Evolutionary conservation across 2,113 vertebrate genomes (phyloP).

Genomic region (Pelvicachromis taeniatus): DNA sequence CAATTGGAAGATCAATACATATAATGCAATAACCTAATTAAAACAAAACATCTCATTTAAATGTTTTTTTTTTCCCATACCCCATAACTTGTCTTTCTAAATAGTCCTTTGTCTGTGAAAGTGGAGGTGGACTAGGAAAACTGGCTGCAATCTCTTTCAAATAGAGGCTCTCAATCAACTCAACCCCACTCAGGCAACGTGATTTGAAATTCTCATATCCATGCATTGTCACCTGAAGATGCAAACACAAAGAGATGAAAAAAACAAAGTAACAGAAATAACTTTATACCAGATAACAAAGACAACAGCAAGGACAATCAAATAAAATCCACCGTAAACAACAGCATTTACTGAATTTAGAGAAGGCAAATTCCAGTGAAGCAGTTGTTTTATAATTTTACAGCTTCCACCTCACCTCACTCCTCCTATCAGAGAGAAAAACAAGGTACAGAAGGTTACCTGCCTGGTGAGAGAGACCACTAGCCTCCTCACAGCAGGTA

Average conservation of each 20-base stretch:
- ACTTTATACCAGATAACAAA: background rate
- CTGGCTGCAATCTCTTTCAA: constrained; percentile 43
- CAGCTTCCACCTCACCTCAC: background rate
- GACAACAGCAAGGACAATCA: background rate
- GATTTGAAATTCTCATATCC: constrained; percentile 37
- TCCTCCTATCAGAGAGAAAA: background rate
- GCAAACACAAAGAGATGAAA: background rate
- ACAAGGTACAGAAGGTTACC: background rate
- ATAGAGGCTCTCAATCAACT: constrained; percentile 42
- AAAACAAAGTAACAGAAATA: background rate
- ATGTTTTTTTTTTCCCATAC: constrained; percentile 14
- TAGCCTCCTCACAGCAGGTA: background rate
- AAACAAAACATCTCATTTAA: rapidly evolving
- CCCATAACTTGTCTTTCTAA: constrained; percentile 54
- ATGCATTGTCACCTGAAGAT: constrained; percentile 62
- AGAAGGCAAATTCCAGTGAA: background rate
- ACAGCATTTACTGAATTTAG: background rate
- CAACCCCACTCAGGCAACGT: constrained; percentile 7
- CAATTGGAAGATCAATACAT: background rate
- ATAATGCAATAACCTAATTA: background rate
- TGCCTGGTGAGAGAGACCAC: background rate
- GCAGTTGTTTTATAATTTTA: background rate
- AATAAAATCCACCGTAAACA: background rate
- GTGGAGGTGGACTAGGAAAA: constrained; percentile 56
- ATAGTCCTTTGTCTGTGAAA: constrained; percentile 49